Conservation (phyloP, 2,113 vertebrate species). For the Typhlomys cinereus region DNA sequence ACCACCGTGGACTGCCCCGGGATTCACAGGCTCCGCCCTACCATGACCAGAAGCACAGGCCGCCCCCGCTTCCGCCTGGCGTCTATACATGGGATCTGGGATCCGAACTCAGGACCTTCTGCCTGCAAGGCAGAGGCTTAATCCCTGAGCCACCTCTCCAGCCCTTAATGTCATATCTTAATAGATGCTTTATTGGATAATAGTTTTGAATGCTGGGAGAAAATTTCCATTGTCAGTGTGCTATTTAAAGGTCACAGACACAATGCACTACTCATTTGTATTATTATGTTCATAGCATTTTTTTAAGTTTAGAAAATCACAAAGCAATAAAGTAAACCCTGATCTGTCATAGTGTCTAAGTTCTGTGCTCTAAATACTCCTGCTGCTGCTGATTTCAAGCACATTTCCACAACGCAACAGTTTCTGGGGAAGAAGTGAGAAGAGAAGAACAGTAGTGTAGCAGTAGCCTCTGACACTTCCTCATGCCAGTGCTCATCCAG, state of each 20-base stretch:
- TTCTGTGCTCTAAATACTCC: neutral
- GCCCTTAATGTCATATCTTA: neutral
- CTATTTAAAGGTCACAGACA: neutral
- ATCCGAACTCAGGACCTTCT: no score
- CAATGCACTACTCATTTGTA: neutral
- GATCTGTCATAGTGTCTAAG: neutral
- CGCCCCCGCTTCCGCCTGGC: no score
- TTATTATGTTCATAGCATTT: neutral
- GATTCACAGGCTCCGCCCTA: no score
- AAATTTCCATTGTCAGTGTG: neutral
- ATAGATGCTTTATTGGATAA: neutral
- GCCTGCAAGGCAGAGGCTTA: no score
- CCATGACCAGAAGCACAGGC: no score
- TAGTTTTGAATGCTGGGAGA: neutral
- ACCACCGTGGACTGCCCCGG: no score
- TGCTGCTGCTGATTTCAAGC: neutral
- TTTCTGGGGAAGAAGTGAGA: neutral
- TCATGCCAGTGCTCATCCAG: no score
- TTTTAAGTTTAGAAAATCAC: neutral
- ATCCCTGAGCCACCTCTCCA: no score
- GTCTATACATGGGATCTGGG: no score
- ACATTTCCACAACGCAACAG: neutral
- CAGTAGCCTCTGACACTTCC: neutral
- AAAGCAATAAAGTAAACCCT: neutral
- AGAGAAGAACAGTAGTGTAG: neutral